Evolutionary conservation across 1,140 invertebrate genomes (phyloP).

Genomic region (Riptortus pedestris): DNA sequence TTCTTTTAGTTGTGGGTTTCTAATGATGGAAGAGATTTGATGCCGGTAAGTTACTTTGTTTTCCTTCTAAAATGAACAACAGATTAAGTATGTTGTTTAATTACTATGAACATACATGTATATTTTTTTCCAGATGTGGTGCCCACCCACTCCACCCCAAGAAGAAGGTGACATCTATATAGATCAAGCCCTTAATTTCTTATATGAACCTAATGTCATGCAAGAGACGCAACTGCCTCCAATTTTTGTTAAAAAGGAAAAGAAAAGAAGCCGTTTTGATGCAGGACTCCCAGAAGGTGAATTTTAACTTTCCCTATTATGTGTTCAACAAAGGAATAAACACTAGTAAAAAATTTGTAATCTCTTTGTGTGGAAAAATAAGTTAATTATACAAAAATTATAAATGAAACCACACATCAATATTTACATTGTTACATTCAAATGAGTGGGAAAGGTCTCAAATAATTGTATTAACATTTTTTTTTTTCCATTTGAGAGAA

Average conservation of each 20-base stretch:
- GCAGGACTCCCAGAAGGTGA: constrained; percentile 36
- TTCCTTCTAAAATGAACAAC: neutral
- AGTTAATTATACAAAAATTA: too few relatives aligned
- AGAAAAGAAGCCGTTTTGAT: constrained; percentile 59
- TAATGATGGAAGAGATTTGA: constrained; percentile 54
- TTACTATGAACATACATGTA: neutral
- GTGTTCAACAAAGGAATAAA: too few relatives aligned
- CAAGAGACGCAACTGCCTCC: constrained; percentile 73
- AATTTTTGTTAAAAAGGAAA: constrained; percentile 71
- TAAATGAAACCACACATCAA: too few relatives aligned
- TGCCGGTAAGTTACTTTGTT: constrained; percentile 55
- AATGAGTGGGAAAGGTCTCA: too few relatives aligned
- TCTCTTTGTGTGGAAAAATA: too few relatives aligned
- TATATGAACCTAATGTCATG: constrained; percentile 76
- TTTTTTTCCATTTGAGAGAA: too few relatives aligned
- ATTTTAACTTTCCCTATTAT: too few relatives aligned
- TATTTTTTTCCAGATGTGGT: constrained; percentile 67
- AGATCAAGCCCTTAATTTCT: constrained; percentile 68
- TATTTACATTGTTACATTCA: too few relatives aligned
- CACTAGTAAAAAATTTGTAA: too few relatives aligned
- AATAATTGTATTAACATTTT: too few relatives aligned
- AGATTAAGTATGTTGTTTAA: neutral
- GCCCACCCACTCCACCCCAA: constrained; percentile 84
- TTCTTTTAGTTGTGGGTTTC: constrained; percentile 60
- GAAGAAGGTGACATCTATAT: constrained; percentile 86